A percentile compares a stretch with the other conserved stretches of the same genome.
phyloP scores from a whole-genome alignment of 2,113 vertebrate genomes.

The Monopterus albus region DNA sequence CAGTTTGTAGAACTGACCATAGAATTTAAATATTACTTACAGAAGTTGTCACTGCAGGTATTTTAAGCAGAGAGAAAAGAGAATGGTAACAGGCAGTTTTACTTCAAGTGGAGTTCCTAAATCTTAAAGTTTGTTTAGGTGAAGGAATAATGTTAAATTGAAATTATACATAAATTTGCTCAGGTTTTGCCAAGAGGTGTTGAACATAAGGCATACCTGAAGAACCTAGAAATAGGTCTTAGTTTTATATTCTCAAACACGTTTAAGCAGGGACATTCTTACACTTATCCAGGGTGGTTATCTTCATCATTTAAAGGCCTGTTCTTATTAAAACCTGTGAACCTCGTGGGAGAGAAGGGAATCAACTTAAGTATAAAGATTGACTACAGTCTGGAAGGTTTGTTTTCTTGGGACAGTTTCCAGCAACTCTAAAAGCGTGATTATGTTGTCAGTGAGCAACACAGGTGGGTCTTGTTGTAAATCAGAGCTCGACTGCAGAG shows the following conservation, averaged over 20 bases:
- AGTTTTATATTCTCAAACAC: background rate
- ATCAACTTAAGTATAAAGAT: accelerated
- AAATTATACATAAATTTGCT: background rate
- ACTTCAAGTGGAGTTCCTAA: background rate
- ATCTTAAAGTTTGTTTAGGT: background rate
- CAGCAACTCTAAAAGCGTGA: background rate
- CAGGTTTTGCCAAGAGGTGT: background rate
- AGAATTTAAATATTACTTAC: too few relatives aligned
- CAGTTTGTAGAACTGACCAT: conserved; percentile 8
- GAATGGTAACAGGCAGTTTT: background rate
- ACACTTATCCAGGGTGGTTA: background rate
- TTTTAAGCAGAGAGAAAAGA: background rate
- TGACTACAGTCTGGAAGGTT: background rate
- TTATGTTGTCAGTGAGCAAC: background rate
- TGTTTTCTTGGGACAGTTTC: conserved; percentile 2
- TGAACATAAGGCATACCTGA: background rate
- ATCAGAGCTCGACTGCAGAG: background rate
- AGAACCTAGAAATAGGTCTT: background rate
- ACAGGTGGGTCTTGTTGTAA: background rate
- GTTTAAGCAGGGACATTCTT: too few relatives aligned
- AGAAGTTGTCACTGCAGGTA: background rate
- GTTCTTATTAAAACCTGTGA: background rate
- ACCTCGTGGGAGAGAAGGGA: background rate
- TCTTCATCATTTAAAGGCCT: background rate
- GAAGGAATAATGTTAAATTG: background rate